These are phyloP conservation scores for Isoperla grammatica DNA, from an alignment of 2,888 invertebrate genomes.

Conservation along the genomic window DNA sequence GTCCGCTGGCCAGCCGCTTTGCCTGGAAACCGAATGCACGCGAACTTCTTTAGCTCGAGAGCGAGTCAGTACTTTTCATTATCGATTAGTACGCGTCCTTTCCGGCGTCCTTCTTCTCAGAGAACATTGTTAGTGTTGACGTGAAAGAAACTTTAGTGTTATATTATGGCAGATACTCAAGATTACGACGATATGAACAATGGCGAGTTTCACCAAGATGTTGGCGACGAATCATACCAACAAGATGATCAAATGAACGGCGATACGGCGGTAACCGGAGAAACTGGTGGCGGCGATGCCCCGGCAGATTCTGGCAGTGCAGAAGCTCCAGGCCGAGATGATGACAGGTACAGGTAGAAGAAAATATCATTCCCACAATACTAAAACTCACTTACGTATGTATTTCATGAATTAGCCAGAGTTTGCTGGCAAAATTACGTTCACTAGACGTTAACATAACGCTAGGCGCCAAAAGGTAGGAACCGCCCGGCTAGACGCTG, in stretches of 20 bases:
- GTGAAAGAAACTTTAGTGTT: constrained; percentile 14
- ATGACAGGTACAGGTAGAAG: constrained; percentile 47
- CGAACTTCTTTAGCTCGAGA: too few relatives aligned
- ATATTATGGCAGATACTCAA: constrained; percentile 52
- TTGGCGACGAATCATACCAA: constrained; percentile 52
- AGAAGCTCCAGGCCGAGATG: constrained; percentile 72
- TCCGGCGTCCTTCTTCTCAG: constrained; percentile 22
- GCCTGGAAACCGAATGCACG: too few relatives aligned
- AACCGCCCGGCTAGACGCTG: background rate
- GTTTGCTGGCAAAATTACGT: too few relatives aligned
- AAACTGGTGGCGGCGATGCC: constrained; percentile 56
- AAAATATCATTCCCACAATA: too few relatives aligned
- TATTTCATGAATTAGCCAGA: background rate
- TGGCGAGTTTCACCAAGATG: constrained; percentile 63
- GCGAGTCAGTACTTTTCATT: too few relatives aligned
- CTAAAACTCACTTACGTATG: background rate
- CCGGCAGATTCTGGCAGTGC: constrained; percentile 64
- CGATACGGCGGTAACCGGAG: constrained; percentile 25
- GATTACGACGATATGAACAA: constrained; percentile 65
- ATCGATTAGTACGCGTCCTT: constrained; percentile 14
- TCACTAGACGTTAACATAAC: too few relatives aligned
- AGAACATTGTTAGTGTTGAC: constrained; percentile 17
- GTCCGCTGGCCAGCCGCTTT: too few relatives aligned
- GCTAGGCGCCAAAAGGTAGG: background rate
- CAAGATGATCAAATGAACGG: constrained; percentile 48